Evolutionary conservation across 2,888 invertebrate genomes (phyloP).

Genomic region (Hydropsyche betteni): DNA sequence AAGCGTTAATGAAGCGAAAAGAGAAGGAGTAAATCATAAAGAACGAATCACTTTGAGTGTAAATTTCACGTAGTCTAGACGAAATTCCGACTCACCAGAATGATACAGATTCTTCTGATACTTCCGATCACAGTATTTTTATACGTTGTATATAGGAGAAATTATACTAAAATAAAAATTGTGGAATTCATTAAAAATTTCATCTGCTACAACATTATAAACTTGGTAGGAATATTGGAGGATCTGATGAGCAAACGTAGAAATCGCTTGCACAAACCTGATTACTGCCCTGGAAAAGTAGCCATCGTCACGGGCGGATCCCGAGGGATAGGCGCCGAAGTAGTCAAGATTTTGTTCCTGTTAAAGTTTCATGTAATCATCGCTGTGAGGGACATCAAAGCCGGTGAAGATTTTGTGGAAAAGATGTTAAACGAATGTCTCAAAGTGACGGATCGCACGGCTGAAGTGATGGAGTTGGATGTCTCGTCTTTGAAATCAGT

Average conservation of each 20-base stretch:
- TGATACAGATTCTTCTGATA: neutral
- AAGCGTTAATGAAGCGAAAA: too few relatives aligned
- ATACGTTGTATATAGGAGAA: neutral
- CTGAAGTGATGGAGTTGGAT: slow-evolving; percentile 77
- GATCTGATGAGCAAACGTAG: slow-evolving; percentile 67
- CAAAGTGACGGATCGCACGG: slow-evolving; percentile 62
- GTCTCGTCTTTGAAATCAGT: slow-evolving; percentile 81
- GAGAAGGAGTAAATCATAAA: too few relatives aligned
- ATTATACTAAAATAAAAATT: neutral
- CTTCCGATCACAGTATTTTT: neutral
- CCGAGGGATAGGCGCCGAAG: slow-evolving; percentile 82
- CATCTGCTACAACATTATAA: slow-evolving; percentile 56
- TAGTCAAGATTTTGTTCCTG: slow-evolving; percentile 77
- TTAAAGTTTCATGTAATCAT: slow-evolving; percentile 77
- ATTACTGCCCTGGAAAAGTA: slow-evolving; percentile 65
- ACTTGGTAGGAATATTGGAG: slow-evolving; percentile 68
- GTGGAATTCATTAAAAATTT: neutral
- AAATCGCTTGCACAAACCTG: slow-evolving; percentile 64
- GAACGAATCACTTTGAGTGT: too few relatives aligned
- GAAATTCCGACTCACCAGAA: neutral
- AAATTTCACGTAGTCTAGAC: neutral
- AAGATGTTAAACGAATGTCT: slow-evolving; percentile 63
- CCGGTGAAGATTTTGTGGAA: slow-evolving; percentile 60
- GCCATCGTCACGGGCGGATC: slow-evolving; percentile 89
- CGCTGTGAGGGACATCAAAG: slow-evolving; percentile 77